A percentile compares a stretch with the other conserved stretches of the same genome.
phyloP scores from a whole-genome alignment of 2,113 vertebrate genomes.

The Antidorcas marsupialis region DNA sequence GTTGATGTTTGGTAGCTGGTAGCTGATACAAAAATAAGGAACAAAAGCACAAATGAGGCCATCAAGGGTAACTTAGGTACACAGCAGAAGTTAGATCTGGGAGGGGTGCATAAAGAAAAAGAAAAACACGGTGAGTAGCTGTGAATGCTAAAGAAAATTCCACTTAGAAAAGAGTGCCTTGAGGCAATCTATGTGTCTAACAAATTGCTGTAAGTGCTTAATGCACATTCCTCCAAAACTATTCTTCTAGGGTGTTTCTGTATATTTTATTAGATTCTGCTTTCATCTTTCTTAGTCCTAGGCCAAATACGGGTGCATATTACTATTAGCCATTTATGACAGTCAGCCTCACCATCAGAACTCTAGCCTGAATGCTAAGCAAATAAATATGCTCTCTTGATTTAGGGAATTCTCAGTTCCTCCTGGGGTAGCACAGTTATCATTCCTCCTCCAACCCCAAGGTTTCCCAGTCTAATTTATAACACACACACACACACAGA shows the following conservation, averaged over 20 bases:
- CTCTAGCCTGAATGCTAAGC: not conserved
- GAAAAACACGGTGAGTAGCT: not conserved
- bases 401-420: not conserved
- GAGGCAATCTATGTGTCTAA: not conserved
- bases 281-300: not conserved
- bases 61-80: not conserved
- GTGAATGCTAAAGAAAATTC: not conserved
- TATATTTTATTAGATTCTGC: not conserved
- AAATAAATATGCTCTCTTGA: not conserved
- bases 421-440: not conserved
- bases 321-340: not conserved
- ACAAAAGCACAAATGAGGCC: constrained; percentile 3
- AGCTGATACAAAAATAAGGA: constrained; percentile 33
- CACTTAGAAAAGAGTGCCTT: not conserved
- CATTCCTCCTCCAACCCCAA: not conserved
- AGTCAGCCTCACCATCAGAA: not conserved
- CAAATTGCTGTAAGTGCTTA: constrained; percentile 8
- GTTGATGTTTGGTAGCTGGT: constrained; percentile 8
- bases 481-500: not conserved
- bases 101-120: not conserved
- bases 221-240: constrained; percentile 28
- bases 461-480: not conserved
- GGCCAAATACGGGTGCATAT: not conserved
- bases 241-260: not conserved
- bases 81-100: not conserved